Evolutionary conservation across 2,113 vertebrate genomes (phyloP).

Genomic region (Stigmatopora argus): DNA sequence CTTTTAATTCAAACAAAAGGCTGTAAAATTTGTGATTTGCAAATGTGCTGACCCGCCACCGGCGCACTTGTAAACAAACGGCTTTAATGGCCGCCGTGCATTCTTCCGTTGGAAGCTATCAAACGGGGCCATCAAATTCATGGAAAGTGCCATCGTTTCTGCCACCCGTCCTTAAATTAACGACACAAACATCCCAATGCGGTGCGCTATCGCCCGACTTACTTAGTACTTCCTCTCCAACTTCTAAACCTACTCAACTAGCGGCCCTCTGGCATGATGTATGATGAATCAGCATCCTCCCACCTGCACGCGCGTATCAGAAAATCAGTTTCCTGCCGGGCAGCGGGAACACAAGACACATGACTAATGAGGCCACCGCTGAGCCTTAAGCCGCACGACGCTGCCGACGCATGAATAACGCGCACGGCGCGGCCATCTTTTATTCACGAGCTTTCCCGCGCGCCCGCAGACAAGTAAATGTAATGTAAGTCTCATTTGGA

Average conservation of each 20-base stretch:
- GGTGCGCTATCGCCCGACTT: not conserved
- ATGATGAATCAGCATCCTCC: conserved; percentile 9
- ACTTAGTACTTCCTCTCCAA: not conserved
- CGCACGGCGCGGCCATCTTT: conserved; percentile 52
- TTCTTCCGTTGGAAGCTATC: conserved; percentile 35
- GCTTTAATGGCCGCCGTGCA: conserved; percentile 18
- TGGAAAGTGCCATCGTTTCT: conserved; percentile 20
- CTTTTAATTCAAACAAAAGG: conserved; percentile 6
- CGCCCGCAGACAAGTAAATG: conserved; percentile 51
- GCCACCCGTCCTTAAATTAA: conserved; percentile 9
- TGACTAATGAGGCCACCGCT: conserved; percentile 25
- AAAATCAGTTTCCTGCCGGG: not conserved
- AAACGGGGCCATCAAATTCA: conserved; percentile 37
- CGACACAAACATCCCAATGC: conserved; percentile 26
- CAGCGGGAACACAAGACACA: conserved; percentile 1
- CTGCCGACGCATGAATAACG: conserved; percentile 42
- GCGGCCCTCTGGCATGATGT: not conserved
- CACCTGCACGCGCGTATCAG: not conserved
- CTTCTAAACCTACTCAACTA: not conserved
- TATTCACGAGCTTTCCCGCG: conserved; percentile 52
- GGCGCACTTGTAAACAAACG: conserved; percentile 22
- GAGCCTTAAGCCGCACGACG: conserved; percentile 23
- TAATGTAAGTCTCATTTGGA: conserved; percentile 60
- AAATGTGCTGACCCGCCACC: conserved; percentile 17
- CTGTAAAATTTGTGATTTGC: conserved; percentile 4